Evolutionary conservation across 2,888 invertebrate species (phyloP).

Genomic region (Brachypalpus laphriformis): DNA sequence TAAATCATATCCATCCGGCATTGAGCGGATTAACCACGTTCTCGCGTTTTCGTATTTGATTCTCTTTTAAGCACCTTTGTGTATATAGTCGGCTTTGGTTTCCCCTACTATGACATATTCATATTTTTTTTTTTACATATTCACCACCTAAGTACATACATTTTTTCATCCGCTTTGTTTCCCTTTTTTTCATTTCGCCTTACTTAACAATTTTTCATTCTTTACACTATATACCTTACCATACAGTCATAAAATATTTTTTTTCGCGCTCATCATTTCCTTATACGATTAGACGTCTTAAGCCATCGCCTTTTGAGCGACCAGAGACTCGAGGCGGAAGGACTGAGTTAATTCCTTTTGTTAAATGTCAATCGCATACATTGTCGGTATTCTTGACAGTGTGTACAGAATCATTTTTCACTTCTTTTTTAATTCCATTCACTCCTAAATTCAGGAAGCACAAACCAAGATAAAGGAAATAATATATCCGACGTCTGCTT

Average conservation of each 20-base stretch:
- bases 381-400: background rate
- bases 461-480: background rate
- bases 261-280: slow-evolving; percentile 69
- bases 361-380: slow-evolving; percentile 28
- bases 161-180: slow-evolving; percentile 4
- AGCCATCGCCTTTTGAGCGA: slow-evolving; percentile 28
- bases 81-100: slow-evolving; percentile 42
- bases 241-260: background rate
- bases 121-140: slow-evolving; percentile 15
- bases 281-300: slow-evolving; percentile 66
- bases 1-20: slow-evolving; percentile 63
- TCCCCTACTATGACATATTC: slow-evolving; percentile 31
- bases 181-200: slow-evolving; percentile 13
- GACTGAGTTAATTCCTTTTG: slow-evolving; percentile 55
- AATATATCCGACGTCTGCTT: background rate
- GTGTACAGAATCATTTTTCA: slow-evolving; percentile 14
- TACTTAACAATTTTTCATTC: slow-evolving; percentile 32
- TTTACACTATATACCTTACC: slow-evolving; percentile 1
- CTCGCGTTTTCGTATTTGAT: slow-evolving; percentile 43
- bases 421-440: slow-evolving; percentile 3
- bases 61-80: slow-evolving; percentile 47
- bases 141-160: background rate
- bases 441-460: slow-evolving; percentile 50
- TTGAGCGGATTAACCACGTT: slow-evolving; percentile 68
- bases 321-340: slow-evolving; percentile 38